Evolutionary conservation across 2,888 invertebrate genomes (phyloP).

Genomic region (Hemaris fuciformis): DNA sequence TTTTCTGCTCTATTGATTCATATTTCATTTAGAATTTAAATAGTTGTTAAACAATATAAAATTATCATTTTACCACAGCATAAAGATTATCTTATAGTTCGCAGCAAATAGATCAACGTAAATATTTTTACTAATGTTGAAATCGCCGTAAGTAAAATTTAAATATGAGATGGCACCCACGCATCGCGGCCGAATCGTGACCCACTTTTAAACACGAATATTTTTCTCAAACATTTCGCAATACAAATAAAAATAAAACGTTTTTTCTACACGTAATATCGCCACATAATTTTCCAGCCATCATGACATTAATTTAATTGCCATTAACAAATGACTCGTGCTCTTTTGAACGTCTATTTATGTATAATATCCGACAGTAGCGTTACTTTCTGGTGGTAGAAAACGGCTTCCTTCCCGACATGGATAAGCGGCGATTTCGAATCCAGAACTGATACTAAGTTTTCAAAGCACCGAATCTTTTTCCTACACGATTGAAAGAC

Average conservation of each 20-base stretch:
- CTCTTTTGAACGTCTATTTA: too few relatives aligned
- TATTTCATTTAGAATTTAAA: too few relatives aligned
- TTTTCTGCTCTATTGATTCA: too few relatives aligned
- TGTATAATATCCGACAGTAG: too few relatives aligned
- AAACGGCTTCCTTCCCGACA: too few relatives aligned
- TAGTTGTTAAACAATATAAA: not conserved
- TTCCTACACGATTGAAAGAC: too few relatives aligned
- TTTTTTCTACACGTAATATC: not conserved
- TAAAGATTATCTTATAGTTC: not conserved
- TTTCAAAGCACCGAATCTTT: too few relatives aligned
- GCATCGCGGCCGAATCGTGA: slow-evolving; percentile 39
- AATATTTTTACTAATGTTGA: not conserved
- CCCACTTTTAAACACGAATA: slow-evolving; percentile 44
- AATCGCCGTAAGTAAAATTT: slow-evolving; percentile 6
- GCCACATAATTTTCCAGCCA: not conserved
- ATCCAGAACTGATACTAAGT: too few relatives aligned
- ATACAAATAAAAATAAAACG: slow-evolving; percentile 3
- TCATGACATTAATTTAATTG: not conserved
- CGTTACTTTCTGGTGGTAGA: too few relatives aligned
- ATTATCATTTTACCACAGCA: too few relatives aligned
- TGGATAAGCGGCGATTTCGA: too few relatives aligned
- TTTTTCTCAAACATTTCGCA: slow-evolving; percentile 10
- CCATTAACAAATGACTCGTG: not conserved
- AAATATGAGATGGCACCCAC: slow-evolving; percentile 37
- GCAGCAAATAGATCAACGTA: not conserved